Evolutionary conservation across 1,140 invertebrate species (phyloP).

Genomic region (Lucilia cuprina): DNA sequence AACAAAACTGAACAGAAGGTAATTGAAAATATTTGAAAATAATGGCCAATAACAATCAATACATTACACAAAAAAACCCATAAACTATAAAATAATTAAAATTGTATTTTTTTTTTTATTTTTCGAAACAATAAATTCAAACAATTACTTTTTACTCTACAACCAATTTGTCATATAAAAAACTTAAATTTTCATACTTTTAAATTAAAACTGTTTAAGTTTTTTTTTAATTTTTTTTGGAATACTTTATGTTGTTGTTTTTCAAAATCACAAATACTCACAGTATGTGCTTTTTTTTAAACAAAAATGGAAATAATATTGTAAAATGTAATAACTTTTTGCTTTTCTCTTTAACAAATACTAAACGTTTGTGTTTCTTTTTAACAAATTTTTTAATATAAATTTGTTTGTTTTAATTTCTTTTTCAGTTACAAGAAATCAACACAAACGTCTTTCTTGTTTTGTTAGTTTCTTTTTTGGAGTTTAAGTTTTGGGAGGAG

Average conservation of each 20-base stretch:
- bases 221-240: not conserved
- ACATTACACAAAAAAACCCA: slow-evolving; percentile 12
- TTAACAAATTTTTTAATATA: not conserved
- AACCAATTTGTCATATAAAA: slow-evolving; percentile 10
- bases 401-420: not conserved
- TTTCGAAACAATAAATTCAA: not conserved
- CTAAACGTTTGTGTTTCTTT: not conserved
- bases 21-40: slow-evolving; percentile 17
- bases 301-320: not conserved
- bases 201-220: slow-evolving; percentile 5
- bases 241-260: not conserved
- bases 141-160: slow-evolving; percentile 5
- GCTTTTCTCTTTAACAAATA: not conserved
- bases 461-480: not conserved
- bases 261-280: slow-evolving; percentile 30
- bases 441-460: slow-evolving; percentile 21
- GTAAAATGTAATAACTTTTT: slow-evolving; percentile 14
- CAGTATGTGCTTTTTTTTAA: slow-evolving; percentile 15
- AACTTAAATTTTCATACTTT: slow-evolving; percentile 12
- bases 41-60: slow-evolving; percentile 15
- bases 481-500: slow-evolving; percentile 12
- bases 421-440: not conserved
- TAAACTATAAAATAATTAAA: not conserved
- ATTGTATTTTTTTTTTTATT: not conserved
- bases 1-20: not conserved